These are phyloP conservation scores for Nasonia longicornis DNA, from an alignment of 1,140 invertebrate genomes.

Conservation along the genomic window DNA sequence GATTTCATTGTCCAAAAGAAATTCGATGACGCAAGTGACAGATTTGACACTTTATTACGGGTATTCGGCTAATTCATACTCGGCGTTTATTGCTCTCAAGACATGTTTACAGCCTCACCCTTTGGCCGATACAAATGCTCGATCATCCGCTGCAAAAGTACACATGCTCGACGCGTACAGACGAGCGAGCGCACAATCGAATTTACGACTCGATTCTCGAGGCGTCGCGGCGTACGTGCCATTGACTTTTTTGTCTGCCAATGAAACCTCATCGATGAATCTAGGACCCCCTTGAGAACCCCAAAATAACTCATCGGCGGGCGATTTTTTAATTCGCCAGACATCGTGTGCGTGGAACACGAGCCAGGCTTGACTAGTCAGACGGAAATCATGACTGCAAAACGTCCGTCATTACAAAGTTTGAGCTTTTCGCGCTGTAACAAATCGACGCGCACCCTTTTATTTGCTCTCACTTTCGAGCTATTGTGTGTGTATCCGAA, in stretches of 20 bases:
- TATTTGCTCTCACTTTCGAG: constrained; percentile 20
- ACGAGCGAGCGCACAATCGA: constrained; percentile 12
- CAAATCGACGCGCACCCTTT: constrained; percentile 26
- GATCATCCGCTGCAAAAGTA: constrained; percentile 22
- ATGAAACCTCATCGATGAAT: constrained; percentile 43
- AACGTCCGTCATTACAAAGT: constrained; percentile 30
- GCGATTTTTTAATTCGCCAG: constrained; percentile 40
- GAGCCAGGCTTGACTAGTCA: constrained; percentile 11
- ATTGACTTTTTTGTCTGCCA: constrained; percentile 40
- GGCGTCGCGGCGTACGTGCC: background rate
- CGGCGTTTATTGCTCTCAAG: constrained; percentile 36
- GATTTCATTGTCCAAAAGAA: constrained; percentile 22
- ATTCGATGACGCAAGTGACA: constrained; percentile 37
- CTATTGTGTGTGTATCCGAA: constrained; percentile 5
- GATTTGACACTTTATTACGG: constrained; percentile 41
- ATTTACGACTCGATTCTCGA: constrained; percentile 42
- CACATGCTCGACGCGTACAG: background rate
- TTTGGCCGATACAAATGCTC: constrained; percentile 21
- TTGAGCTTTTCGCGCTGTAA: background rate
- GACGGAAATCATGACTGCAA: constrained; percentile 34
- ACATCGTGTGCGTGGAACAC: background rate
- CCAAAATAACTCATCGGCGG: constrained; percentile 29
- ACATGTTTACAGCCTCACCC: constrained; percentile 43
- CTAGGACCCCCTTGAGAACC: background rate
- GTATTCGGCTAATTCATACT: constrained; percentile 30